phyloP scores from a whole-genome alignment of 2,888 invertebrate genomes.

The Eupeodes luniger region DNA sequence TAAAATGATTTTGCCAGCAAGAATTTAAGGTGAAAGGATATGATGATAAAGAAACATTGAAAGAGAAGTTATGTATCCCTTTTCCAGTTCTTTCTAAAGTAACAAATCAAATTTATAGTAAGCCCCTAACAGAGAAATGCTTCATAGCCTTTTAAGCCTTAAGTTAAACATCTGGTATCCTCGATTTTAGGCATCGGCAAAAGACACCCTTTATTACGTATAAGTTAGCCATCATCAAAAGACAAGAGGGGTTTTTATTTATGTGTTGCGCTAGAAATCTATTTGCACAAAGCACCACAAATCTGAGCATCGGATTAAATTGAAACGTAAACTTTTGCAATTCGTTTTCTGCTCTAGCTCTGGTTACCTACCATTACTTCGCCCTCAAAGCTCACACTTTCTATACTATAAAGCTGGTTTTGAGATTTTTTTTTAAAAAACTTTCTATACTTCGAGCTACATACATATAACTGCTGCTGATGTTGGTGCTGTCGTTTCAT shows the following conservation, averaged over 20 bases:
- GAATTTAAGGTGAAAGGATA: no score
- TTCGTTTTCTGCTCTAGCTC: constrained; percentile 76
- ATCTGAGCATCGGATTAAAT: constrained; percentile 82
- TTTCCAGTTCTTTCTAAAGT: no score
- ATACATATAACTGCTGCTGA: no score
- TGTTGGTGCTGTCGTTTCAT: constrained; percentile 36
- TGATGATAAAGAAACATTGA: no score
- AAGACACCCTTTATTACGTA: neutral
- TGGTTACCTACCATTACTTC: constrained; percentile 18
- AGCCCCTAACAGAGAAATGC: no score
- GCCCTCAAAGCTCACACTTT: neutral
- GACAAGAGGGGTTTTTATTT: constrained; percentile 78
- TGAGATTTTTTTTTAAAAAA: constrained; percentile 34
- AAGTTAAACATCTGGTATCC: no score
- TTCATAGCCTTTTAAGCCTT: no score
- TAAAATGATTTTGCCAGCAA: no score
- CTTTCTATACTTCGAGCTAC: neutral
- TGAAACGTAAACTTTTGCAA: constrained; percentile 79
- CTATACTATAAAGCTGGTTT: neutral
- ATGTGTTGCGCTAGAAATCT: constrained; percentile 82
- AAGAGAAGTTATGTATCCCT: no score
- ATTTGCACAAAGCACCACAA: constrained; percentile 82
- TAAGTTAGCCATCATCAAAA: constrained; percentile 36
- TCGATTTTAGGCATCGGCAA: no score
- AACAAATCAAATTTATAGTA: no score